These are phyloP conservation scores for Synanthedon andrenaeformis DNA, from an alignment of 2,888 invertebrate genomes.

Conservation along the genomic window DNA sequence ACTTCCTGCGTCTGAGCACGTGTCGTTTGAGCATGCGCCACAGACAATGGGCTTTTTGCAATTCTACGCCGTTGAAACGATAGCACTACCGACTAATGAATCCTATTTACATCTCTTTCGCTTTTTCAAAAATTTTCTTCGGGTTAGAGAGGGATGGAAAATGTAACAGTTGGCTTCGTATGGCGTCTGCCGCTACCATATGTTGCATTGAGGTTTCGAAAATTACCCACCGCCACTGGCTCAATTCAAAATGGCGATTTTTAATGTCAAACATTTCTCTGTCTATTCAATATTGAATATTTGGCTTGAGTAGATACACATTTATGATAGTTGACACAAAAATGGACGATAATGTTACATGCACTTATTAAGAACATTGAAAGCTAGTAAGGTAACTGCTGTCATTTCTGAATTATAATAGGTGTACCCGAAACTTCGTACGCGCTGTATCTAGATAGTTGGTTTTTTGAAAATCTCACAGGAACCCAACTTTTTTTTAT, in stretches of 20 bases:
- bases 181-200: constrained; percentile 66
- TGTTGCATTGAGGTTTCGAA: constrained; percentile 65
- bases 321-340: too few relatives aligned
- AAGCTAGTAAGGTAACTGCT: too few relatives aligned
- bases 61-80: constrained; percentile 52
- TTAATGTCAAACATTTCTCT: constrained; percentile 26
- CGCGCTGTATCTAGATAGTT: too few relatives aligned
- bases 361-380: too few relatives aligned
- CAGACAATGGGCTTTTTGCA: constrained; percentile 61
- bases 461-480: too few relatives aligned
- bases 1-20: constrained; percentile 49
- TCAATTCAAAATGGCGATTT: constrained; percentile 45
- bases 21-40: constrained; percentile 41
- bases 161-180: constrained; percentile 56
- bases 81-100: constrained; percentile 63
- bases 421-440: too few relatives aligned
- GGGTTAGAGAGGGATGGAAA: constrained; percentile 28
- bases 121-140: constrained; percentile 7
- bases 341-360: too few relatives aligned
- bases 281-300: constrained; percentile 35
- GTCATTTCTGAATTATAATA: too few relatives aligned
- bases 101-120: constrained; percentile 33
- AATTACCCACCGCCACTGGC: constrained; percentile 45
- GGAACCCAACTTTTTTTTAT: too few relatives aligned
- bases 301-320: not conserved